Base-by-base conservation (phyloP, 2,113 vertebrate genomes). In the Gavia stellata region DNA sequence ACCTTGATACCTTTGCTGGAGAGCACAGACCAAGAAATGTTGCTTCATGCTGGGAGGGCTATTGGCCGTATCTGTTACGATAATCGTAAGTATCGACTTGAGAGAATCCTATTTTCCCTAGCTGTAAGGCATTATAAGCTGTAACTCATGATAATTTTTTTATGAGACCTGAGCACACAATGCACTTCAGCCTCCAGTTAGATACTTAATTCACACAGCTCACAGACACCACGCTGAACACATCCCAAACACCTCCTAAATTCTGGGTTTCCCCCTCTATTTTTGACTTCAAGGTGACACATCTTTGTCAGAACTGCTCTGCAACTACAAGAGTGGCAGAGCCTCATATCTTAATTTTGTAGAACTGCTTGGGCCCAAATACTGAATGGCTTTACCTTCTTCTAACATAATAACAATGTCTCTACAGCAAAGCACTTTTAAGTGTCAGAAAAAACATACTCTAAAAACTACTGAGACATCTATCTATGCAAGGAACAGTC, bases 41-140 rank as follows among this genome's bases (percentile, higher is more conserved):
- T 99, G 94, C 98, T 99, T 52, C 98, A 99, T 45, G 98, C 98
- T 1, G 99, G 99, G 90, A 97, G 98, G 45, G 99, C 99, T 91
- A 99, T 99, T 29, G 99, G 99, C 49, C 98, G 98, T 25, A 99
- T 99, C 97, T 99, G 99, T 90, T 99, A 99, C 3, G 98, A 98
- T 65, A 99, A 99, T 90, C 94, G 98, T 99, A 93, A 98, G 98
- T 98, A 45, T 2, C 3, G 17, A 14, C 28, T 6, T 74, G 13
- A 80, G 17, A 72, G 21, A 42, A 34, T 3, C 33, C 21, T 24
- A 16, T 40, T 65, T 66, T 66, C 88, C 44, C 19, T 58, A 56
- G 9, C 47, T 45, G 33, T 3, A 38, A 81, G 52, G 61, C 23
- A 52, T n/a, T n/a, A 28, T 31, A 55, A 42, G 36, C 67, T 80